Conservation (phyloP, 2,888 invertebrate species). For the Andrena camellia region DNA sequence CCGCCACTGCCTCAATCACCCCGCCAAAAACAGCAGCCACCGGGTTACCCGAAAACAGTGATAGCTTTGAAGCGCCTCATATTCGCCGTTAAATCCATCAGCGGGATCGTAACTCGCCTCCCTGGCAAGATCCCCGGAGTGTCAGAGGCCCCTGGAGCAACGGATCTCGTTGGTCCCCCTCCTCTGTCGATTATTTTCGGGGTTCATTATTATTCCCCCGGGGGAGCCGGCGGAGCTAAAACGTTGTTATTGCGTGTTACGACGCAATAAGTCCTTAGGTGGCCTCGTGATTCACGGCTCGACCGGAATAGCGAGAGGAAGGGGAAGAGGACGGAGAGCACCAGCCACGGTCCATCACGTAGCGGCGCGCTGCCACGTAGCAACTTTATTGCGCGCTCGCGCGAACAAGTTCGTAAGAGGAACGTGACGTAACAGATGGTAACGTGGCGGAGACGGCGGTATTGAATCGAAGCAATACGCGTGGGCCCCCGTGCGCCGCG, state of each 20-base stretch:
- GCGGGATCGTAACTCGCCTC: not conserved
- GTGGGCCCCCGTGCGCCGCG: constrained; percentile 31
- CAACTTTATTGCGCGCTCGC: constrained; percentile 48
- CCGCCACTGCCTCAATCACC: too few relatives aligned
- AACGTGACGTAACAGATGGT: constrained; percentile 44
- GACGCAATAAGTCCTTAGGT: constrained; percentile 35
- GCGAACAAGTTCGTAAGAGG: constrained; percentile 38
- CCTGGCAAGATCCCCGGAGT: not conserved
- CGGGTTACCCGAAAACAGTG: not conserved
- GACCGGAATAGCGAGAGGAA: not conserved
- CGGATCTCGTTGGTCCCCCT: constrained; percentile 3
- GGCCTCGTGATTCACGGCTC: constrained; percentile 27
- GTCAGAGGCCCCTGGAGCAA: constrained; percentile 7
- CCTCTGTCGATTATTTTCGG: not conserved
- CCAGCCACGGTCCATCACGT: constrained; percentile 45
- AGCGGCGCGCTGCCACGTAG: constrained; percentile 36
- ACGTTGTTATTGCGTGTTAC: constrained; percentile 22
- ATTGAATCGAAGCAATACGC: constrained; percentile 39
- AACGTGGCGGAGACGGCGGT: constrained; percentile 3
- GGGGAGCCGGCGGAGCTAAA: not conserved
- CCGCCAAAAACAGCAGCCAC: too few relatives aligned
- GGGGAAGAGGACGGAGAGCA: constrained; percentile 2
- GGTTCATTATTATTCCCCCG: constrained; percentile 6
- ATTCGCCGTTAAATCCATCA: not conserved
- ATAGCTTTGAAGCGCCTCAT: not conserved